Conservation (phyloP, 2,888 invertebrate genomes). For the Macrostomum cliftonense region DNA sequence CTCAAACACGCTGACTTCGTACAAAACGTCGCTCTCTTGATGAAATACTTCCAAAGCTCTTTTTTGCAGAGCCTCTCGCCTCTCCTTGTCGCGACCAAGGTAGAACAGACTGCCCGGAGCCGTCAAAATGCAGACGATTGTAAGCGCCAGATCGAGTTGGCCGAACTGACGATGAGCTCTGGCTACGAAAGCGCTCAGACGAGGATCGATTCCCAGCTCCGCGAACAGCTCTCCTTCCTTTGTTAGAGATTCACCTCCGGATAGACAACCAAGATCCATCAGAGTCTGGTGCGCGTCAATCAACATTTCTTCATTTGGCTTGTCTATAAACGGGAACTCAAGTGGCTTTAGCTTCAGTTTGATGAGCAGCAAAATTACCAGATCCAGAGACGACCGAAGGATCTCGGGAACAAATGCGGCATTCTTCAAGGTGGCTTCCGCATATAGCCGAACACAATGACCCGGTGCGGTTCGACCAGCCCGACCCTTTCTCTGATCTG, state of each 20-base stretch:
- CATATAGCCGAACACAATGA: constrained; percentile 58
- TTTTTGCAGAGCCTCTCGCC: background rate
- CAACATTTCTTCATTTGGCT: background rate
- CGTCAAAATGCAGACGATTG: background rate
- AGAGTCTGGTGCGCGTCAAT: background rate
- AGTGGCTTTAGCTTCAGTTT: background rate
- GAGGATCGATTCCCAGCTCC: background rate
- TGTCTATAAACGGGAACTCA: background rate
- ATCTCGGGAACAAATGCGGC: background rate
- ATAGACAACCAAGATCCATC: background rate
- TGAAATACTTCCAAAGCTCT: background rate
- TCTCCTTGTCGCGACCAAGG: background rate
- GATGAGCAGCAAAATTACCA: background rate
- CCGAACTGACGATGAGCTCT: background rate
- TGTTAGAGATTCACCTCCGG: background rate
- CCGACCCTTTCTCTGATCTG: constrained; percentile 83
- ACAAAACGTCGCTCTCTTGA: background rate
- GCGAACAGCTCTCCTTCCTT: background rate
- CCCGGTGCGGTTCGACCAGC: constrained; percentile 41
- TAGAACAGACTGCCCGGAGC: background rate
- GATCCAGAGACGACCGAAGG: background rate
- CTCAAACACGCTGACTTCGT: background rate
- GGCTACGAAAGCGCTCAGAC: background rate
- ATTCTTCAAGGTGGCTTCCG: no score
- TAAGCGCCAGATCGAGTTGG: background rate